These are phyloP conservation scores for Eueremaeus valkanovi DNA, from an alignment of 2,888 invertebrate species.

Conservation along the genomic window DNA sequence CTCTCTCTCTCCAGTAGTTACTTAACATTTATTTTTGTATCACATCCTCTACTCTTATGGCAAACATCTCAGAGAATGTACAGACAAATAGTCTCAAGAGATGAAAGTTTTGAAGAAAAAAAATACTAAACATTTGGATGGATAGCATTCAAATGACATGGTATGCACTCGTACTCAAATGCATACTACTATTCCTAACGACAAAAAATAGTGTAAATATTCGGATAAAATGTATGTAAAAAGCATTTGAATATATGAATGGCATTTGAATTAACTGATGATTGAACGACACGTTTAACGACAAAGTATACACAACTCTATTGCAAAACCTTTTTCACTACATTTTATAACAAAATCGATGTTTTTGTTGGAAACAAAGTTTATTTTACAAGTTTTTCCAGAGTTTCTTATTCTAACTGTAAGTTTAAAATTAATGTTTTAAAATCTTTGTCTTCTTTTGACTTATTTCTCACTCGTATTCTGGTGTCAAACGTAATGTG, in stretches of 20 bases:
- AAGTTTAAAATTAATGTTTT: not conserved
- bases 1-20: too few species aligned
- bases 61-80: not conserved
- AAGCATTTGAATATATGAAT: not conserved
- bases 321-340: not conserved
- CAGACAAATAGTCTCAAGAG: not conserved
- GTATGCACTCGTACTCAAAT: too few species aligned
- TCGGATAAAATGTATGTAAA: too few species aligned
- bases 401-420: too few species aligned
- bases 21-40: not conserved
- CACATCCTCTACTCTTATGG: too few species aligned
- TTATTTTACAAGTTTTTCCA: too few species aligned
- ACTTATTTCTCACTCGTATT: too few species aligned
- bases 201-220: too few species aligned
- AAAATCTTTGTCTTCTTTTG: too few species aligned
- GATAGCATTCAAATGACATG: too few species aligned
- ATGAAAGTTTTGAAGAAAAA: not conserved
- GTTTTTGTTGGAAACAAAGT: too few species aligned
- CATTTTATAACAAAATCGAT: not conserved
- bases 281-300: not conserved
- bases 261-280: not conserved
- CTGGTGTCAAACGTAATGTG: not conserved
- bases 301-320: not conserved
- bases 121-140: not conserved
- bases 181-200: too few species aligned